Evolutionary conservation across 2,113 vertebrate species (phyloP).

Genomic region (Gymnorhina tibicen): DNA sequence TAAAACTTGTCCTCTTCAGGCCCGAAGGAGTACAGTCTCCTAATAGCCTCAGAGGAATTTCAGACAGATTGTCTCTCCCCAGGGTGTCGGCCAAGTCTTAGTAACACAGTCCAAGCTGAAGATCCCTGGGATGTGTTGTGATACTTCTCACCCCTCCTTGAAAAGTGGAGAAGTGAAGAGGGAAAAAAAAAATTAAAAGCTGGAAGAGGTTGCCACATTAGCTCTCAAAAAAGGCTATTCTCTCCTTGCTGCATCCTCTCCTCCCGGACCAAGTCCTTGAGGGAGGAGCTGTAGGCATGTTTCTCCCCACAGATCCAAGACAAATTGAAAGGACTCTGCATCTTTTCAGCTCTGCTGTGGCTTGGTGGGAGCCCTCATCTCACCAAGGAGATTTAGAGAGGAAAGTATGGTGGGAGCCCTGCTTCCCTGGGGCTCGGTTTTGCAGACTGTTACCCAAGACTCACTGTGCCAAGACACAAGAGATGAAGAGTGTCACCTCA

Average conservation of each 20-base stretch:
- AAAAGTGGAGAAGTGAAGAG: neutral
- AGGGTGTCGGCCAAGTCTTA: neutral
- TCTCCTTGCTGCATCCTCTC: neutral
- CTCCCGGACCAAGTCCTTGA: neutral
- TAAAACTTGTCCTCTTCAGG: neutral
- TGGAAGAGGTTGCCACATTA: fast-evolving
- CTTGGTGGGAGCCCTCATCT: neutral
- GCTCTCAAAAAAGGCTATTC: fast-evolving
- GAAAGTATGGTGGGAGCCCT: fast-evolving
- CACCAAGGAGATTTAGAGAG: neutral
- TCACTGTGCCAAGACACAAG: neutral
- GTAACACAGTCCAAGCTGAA: neutral
- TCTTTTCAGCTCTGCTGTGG: neutral
- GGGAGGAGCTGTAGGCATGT: neutral
- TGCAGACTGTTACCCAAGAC: neutral
- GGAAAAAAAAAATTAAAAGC: neutral
- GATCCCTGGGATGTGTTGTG: neutral
- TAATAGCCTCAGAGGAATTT: neutral
- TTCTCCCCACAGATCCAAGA: neutral
- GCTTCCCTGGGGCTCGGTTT: fast-evolving
- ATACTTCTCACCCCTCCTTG: neutral
- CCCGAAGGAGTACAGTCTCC: neutral
- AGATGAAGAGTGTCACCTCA: neutral
- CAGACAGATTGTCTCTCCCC: neutral
- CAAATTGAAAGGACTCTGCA: fast-evolving